Base-by-base conservation (phyloP, 2,797 vertebrate species). In the Scarus forsteni region DNA sequence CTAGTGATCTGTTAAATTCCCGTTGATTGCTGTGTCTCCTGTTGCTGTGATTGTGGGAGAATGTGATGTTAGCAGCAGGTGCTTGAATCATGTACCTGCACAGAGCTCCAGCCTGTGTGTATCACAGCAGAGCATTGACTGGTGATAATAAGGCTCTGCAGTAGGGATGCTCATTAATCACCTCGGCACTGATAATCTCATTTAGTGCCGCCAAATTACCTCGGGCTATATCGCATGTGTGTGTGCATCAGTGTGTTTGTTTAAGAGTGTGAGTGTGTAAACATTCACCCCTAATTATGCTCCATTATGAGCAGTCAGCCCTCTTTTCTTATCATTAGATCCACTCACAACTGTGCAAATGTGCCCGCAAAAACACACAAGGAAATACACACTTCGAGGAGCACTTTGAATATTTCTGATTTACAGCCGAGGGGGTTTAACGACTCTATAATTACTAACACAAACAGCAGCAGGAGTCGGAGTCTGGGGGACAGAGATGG, bases 161-260 rank as follows among this genome's bases (percentile, higher is more conserved):
- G 88, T 70, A 65, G 81, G 83, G 85, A 84, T 69, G 83, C 84
- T 89, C 84, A 88, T 89, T 92, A 92, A 92, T 90, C 89, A 89
- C 85, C 81, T 83, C 77, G 61, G 80, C 66, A 79, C 84, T 83
- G 84, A 90, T 92, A 84, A 90, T 91, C 86, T 88, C 87, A 85
- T 89, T 92, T 89, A 87, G 77, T 83, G 88, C 81, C 73, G 82
- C 87, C 80, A 88, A 89, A 89, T 92, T 81, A 90, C 87, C 86
- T 76, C 85, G 39, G 82, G 84, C 90, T 63, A 67, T 70, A 27
- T 27, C 2, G 27, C 27, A 27, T 59, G 70, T 74, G 55, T 52
- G 74, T 64, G 75, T 15, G 34, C 12, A 51, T 65, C 44, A 53
- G 45, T 27, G 38, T 59, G 39, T 62, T 70, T 70, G 56, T 62